Evolutionary conservation across 1,140 invertebrate genomes (phyloP), one percentile per base, ranked within the genome.

Genomic region (Ericerus pela): DNA sequence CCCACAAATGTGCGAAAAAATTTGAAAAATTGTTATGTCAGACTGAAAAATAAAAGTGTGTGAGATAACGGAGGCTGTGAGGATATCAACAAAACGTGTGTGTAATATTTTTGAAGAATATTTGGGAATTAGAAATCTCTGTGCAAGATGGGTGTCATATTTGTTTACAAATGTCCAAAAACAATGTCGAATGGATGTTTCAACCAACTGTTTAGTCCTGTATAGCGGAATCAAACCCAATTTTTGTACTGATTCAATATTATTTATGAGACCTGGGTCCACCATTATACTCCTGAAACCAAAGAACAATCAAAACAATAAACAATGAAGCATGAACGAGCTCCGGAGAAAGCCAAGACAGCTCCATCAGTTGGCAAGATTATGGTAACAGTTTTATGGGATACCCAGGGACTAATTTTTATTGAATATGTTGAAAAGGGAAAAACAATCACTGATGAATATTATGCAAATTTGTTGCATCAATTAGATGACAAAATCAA

Each of bases 341-440:
- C 51, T 37, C n/a, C n/a, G n/a, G n/a, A n/a, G n/a, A n/a, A n/a
- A n/a, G n/a, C n/a, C n/a, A 61, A 61, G 59, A 55, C 58, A 12
- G 16, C 30, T 33, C 53, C 55, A 28, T 62, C 62, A 28, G 60
- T 55, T 5, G 53, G 57, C 29, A 67, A 67, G 54, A 38, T 67
- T 31, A 59, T 68, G 56, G 58, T 59, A 30, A 59, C 60, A 26
- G 60, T 65, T 24, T 67, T 68, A 61, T 67, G 60, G 60, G 62
- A 64, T 64, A 57, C 61, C 59, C 60, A 62, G 61, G 64, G 63
- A 63, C 62, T 66, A 41, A 55, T 71, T 5, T 65, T 69, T 56
- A 67, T 66, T 56, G 68, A 74, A 65, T 73, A 72, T 66, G 67
- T 75, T 68, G 63, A 68, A 67, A 68, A 61, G 66, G 62, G 63